Evolutionary conservation across 2,888 invertebrate genomes (phyloP).

Genomic region (Chrysolina americana): DNA sequence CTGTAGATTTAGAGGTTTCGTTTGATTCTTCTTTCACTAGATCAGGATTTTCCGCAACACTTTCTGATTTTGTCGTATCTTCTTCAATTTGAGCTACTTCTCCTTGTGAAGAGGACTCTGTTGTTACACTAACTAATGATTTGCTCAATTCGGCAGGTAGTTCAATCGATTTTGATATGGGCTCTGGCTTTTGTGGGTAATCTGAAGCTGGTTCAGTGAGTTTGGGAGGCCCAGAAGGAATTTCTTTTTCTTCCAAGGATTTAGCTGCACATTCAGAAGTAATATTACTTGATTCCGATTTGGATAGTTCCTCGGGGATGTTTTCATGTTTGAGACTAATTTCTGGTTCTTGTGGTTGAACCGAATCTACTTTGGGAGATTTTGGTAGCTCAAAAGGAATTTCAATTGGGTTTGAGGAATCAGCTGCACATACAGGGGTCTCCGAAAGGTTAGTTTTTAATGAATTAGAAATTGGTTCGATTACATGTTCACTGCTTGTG

Average conservation of each 20-base stretch:
- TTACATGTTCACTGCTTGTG: constrained; percentile 5
- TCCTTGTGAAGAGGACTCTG: background rate
- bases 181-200: constrained; percentile 32
- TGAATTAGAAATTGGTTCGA: background rate
- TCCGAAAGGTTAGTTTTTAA: constrained; percentile 1
- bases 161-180: constrained; percentile 33
- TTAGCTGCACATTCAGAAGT: background rate
- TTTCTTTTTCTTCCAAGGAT: constrained; percentile 17
- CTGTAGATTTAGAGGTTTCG: background rate
- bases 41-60: background rate
- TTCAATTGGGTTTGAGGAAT: background rate
- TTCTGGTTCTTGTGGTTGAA: background rate
- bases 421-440: constrained; percentile 13
- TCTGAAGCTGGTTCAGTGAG: constrained; percentile 16
- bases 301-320: background rate
- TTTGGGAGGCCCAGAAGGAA: background rate
- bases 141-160: background rate
- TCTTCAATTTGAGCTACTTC: background rate
- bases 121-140: background rate
- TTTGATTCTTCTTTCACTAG: background rate
- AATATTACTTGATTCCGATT: background rate
- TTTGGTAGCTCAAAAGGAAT: background rate
- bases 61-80: background rate
- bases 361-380: background rate
- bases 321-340: background rate